Percentiles rank a stretch among this genome's conserved stretches.
These are phyloP conservation scores for Oceanodroma tethys DNA, from an alignment of 2,113 vertebrate species.

Conservation along the genomic window DNA sequence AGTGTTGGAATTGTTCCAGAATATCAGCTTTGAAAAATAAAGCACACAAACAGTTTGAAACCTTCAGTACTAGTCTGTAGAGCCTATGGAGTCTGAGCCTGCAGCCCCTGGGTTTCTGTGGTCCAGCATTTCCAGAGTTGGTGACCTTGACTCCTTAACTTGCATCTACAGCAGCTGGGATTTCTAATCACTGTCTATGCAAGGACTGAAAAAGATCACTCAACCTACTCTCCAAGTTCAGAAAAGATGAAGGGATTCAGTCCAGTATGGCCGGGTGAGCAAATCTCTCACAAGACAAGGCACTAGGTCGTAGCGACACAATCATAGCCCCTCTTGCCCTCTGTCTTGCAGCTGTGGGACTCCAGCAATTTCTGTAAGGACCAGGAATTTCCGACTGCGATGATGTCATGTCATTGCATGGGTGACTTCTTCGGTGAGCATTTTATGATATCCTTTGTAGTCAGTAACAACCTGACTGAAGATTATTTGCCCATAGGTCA, in stretches of 20 bases:
- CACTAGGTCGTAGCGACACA: not conserved
- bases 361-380: not conserved
- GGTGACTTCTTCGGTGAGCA: not conserved
- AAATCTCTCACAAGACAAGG: not conserved
- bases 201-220: not conserved
- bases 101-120: not conserved
- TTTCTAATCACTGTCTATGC: not conserved
- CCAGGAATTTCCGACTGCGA: fast-evolving
- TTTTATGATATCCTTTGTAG: not conserved
- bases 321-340: not conserved
- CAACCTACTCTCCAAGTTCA: not conserved
- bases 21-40: not conserved
- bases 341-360: not conserved
- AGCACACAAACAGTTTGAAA: not conserved
- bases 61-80: not conserved
- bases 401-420: not conserved
- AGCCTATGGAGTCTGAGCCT: not conserved
- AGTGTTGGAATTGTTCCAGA: not conserved
- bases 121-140: not conserved
- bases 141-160: not conserved
- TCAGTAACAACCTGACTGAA: not conserved
- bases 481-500: not conserved
- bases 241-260: not conserved
- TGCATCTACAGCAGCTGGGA: not conserved
- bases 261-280: not conserved